Evolutionary conservation across 2,888 invertebrate species (phyloP).

Genomic region (Heliothis peltigera): DNA sequence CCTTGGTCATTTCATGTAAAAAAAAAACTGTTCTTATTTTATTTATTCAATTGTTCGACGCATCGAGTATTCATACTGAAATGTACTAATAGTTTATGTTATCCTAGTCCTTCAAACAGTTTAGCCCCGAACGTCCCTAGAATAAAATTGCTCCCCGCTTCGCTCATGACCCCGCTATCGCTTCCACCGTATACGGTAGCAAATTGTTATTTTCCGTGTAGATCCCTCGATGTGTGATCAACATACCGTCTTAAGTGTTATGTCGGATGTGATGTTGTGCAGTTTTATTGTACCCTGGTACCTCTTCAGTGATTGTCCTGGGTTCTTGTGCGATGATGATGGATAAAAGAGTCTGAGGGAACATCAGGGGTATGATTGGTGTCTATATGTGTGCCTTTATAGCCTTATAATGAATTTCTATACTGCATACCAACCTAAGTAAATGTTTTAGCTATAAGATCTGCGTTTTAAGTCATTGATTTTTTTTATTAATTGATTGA

Average conservation of each 20-base stretch:
- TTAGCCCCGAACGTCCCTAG: not conserved
- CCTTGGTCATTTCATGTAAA: no score
- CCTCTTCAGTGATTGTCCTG: not conserved
- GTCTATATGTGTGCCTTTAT: no score
- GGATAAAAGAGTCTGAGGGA: not conserved
- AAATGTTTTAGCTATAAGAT: no score
- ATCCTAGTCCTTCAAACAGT: not conserved
- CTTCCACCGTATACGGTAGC: slow-evolving; percentile 35
- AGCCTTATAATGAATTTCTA: no score
- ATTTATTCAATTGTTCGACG: no score
- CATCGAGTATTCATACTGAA: no score
- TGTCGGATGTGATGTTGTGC: slow-evolving; percentile 7
- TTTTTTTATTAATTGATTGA: no score
- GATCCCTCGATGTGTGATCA: slow-evolving; percentile 49
- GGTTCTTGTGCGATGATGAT: not conserved
- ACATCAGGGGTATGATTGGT: no score
- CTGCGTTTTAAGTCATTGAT: no score
- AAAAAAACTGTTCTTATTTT: no score
- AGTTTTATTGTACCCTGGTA: slow-evolving; percentile 24
- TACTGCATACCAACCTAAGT: no score
- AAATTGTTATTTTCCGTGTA: slow-evolving; percentile 65
- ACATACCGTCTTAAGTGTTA: slow-evolving; percentile 39
- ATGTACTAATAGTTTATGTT: no score
- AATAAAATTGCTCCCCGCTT: not conserved
- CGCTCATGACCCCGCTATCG: slow-evolving; percentile 9